Base-by-base conservation (phyloP, 2,797 vertebrate species). In the Gobio occitaniae region DNA sequence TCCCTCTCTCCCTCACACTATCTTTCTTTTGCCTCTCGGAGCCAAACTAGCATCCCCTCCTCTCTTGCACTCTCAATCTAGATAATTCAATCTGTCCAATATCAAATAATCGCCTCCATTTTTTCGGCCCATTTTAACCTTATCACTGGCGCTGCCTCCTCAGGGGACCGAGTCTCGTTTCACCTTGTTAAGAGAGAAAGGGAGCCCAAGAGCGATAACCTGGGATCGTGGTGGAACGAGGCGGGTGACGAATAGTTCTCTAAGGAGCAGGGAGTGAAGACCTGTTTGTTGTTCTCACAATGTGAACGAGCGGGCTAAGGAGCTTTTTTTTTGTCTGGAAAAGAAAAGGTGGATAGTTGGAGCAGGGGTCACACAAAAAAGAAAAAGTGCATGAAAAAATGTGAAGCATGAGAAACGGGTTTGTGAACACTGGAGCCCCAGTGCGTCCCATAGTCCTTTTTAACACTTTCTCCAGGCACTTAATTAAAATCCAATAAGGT, bases 401-500 rank as follows among this genome's bases (percentile, higher is more conserved):
- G 44, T 16, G 41, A 75, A 80, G 84, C 84, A 88, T 86, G n/a
- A 65, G 75, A 80, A 77, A 52, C 86, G 88, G 87, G 80, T 87
- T 85, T 86, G 91, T 92, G 83, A 90, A 90, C 81, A 90, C 85
- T 86, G 82, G 86, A 88, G 87, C 89, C 92, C 85, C 91, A 93
- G 91, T 88, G 89, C 90, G 89, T 95, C 93, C 92, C 93, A 92
- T 86, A 90, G 90, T 93, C 93, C 92, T 84, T 72, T 85, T 93
- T 93, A 93, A 92, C 91, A 89, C 85, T 93, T 92, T 93, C 93
- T 93, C 90, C 90, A 90, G 90, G 91, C 93, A 91, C 92, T 93
- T 96, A 95, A 95, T 96, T 95, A 95, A 92, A 96, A 95, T 95
- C 95, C 95, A 96, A 96, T 95, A 95, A 95, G 92, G 94, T 93